Percentiles rank a stretch among this genome's conserved stretches.
These are phyloP conservation scores for Neotragus pygmaeus DNA, from an alignment of 2,113 vertebrate genomes.

Conservation along the genomic window DNA sequence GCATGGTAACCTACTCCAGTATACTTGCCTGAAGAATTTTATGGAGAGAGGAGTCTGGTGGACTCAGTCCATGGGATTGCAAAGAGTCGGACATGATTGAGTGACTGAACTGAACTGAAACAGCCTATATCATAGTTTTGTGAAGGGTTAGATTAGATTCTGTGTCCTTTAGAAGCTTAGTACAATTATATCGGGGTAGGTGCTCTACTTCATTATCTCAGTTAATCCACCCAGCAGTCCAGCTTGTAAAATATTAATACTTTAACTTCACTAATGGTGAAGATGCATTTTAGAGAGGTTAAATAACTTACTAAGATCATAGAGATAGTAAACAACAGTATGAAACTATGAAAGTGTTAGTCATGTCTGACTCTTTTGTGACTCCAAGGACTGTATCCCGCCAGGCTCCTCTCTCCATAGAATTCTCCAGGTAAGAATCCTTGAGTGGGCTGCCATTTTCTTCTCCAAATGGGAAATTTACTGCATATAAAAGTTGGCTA, in stretches of 20 bases:
- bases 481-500: neutral
- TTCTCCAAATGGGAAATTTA: neutral
- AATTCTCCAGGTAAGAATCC: neutral
- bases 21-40: neutral
- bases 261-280: conserved; percentile 26
- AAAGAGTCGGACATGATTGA: neutral
- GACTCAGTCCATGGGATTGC: neutral
- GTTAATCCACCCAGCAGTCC: neutral
- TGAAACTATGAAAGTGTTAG: neutral
- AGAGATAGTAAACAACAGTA: neutral
- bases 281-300: neutral
- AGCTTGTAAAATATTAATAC: conserved; percentile 26
- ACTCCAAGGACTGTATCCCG: neutral
- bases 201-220: neutral
- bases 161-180: neutral
- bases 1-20: neutral
- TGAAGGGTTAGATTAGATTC: neutral
- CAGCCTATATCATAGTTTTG: neutral
- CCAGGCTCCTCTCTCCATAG: neutral
- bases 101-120: neutral
- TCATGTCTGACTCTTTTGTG: neutral
- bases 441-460: neutral
- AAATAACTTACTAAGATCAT: neutral
- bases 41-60: neutral
- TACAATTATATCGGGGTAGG: conserved; percentile 6